These are phyloP conservation scores for Raja brachyura DNA, from an alignment of 2,113 vertebrate species.

Conservation along the genomic window DNA sequence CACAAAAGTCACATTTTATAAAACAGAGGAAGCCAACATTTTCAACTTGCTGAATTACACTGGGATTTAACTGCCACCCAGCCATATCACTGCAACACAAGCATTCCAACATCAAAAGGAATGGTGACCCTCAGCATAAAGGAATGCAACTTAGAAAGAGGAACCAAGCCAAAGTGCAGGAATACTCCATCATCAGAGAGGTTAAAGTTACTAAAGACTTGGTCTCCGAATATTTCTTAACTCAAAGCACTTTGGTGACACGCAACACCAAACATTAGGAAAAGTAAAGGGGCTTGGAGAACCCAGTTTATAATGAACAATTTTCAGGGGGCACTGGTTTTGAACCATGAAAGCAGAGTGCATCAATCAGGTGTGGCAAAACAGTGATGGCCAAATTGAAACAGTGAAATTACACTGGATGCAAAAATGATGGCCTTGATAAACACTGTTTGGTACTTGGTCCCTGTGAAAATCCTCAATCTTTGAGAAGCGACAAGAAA, in stretches of 20 bases:
- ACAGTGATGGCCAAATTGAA: not conserved
- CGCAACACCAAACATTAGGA: not conserved
- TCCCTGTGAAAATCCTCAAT: not conserved
- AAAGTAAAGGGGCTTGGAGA: not conserved
- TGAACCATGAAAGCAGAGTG: not conserved
- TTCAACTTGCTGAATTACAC: not conserved
- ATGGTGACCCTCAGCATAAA: not conserved
- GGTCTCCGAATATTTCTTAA: not conserved
- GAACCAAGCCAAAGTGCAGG: not conserved
- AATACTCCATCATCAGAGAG: not conserved
- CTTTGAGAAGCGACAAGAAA: not conserved
- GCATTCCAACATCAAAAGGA: not conserved
- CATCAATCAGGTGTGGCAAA: not conserved
- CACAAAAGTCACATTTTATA: not conserved
- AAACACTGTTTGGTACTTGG: too few species aligned
- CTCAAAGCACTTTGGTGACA: not conserved
- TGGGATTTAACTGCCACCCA: not conserved
- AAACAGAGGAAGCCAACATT: not conserved
- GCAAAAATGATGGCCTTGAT: not conserved
- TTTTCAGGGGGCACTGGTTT: not conserved
- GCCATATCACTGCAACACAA: too few species aligned
- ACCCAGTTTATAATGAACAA: not conserved
- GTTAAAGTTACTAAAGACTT: not conserved
- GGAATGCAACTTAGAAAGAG: not conserved
- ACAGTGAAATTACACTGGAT: not conserved